Base-by-base conservation (phyloP, 2,797 vertebrate genomes). In the Hippoglossus hippoglossus region DNA sequence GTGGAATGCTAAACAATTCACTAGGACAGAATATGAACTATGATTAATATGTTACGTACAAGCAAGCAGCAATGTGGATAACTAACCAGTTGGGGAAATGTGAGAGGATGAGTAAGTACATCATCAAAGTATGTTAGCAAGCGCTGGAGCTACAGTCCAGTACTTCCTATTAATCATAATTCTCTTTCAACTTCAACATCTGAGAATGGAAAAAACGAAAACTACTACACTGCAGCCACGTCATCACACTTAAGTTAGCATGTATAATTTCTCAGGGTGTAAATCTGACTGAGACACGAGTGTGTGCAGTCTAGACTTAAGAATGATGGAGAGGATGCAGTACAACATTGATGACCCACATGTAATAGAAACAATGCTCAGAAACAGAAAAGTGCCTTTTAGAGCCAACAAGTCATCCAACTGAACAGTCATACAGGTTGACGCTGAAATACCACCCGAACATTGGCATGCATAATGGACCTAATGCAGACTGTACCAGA, bases 121-220 rank as follows among this genome's bases (percentile, higher is more conserved):
- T 21, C 47, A 49, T 49, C 47, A 21, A 47, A 47, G 46, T 47
- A 6, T 9, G 47, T 49, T 49, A 49, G n/a, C 8, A 49, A 9
- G 18, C 8, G 7, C n/a, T n/a, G n/a, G 39, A 16, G 49, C 28
- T 34, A 44, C 21, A 46, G 34, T 50, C 51, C n/a, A 60, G n/a
- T 54, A 18, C 46, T 47, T 65, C 12, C 10, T 26, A 54, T 31
- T 64, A 8, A 58, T 53, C 26, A 21, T 24, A 57, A 58, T 46
- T 46, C 5, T 34, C 24, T 75, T 58, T 68, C 5, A 68, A 57
- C 11, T 51, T 46, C 19, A 52, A 22, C 26, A 55, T 52, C 52
- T 57, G 21, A 52, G 13, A 24, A 39, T 21, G 7, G 13, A 66
- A 53, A 57, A 41, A 55, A 49, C 6, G 3, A 47, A 47, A 47